Percentiles rank a stretch among this genome's conserved stretches.
These are phyloP conservation scores for Hexactinellida sp. DNA, from an alignment of 37 sponge, comb jelly and placozoan genomes.

Conservation along the genomic window DNA sequence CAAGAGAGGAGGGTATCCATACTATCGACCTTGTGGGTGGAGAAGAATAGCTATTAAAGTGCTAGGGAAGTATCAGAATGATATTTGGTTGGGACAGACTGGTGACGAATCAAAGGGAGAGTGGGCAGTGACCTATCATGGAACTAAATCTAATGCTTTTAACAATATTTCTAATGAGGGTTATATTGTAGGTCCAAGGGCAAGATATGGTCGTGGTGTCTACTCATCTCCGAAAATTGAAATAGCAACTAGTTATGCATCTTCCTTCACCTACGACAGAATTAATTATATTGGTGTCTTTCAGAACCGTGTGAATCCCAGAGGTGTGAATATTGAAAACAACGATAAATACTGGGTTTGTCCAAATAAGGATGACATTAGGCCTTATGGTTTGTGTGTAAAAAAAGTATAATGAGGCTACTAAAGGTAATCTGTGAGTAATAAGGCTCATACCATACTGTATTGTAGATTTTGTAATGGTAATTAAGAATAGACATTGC, in stretches of 20 bases:
- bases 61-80: constrained; percentile 18
- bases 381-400: background rate
- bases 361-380: background rate
- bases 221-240: constrained; percentile 22
- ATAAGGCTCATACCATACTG: too few species aligned
- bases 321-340: background rate
- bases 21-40: constrained; percentile 35
- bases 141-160: background rate
- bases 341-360: background rate
- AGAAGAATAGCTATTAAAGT: constrained; percentile 26
- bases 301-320: constrained; percentile 34
- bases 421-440: too few species aligned
- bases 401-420: background rate
- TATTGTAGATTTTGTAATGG: too few species aligned
- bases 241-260: constrained; percentile 17
- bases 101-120: constrained; percentile 12
- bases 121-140: constrained; percentile 37
- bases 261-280: background rate
- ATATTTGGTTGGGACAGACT: constrained; percentile 21
- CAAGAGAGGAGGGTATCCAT: constrained; percentile 27
- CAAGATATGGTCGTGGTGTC: constrained; percentile 19
- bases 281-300: constrained; percentile 14
- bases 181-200: background rate
- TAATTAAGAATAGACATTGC: too few species aligned
- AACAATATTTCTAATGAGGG: constrained; percentile 4